A percentile compares a stretch with the other conserved stretches of the same genome.
Conservation (phyloP, 2,797 vertebrate genomes). For the Rhodeus uyekii region DNA sequence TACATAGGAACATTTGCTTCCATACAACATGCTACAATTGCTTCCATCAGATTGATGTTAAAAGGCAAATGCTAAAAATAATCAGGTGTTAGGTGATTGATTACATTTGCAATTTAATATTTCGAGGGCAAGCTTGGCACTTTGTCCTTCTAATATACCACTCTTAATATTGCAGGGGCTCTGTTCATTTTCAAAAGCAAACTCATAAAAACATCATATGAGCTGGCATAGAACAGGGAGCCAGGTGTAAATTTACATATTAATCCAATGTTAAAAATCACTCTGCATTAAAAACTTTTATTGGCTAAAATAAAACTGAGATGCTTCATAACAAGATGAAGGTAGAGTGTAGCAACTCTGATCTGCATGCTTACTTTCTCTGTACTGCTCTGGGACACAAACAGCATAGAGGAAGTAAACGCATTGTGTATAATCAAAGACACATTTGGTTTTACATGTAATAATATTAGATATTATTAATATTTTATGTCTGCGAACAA, state of each 20-base stretch:
- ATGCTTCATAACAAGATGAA: constrained; percentile 77
- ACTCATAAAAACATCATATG: constrained; percentile 81
- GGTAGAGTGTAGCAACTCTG: constrained; percentile 38
- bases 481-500: background rate
- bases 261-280: constrained; percentile 81
- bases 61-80: constrained; percentile 37
- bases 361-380: constrained; percentile 58
- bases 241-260: constrained; percentile 81
- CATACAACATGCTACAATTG: too few relatives aligned
- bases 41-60: constrained; percentile 32
- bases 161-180: constrained; percentile 70
- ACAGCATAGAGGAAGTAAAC: background rate
- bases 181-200: constrained; percentile 80
- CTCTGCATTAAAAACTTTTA: constrained; percentile 77
- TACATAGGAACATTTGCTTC: too few relatives aligned
- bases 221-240: constrained; percentile 71
- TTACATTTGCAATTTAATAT: constrained; percentile 55
- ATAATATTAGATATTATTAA: background rate
- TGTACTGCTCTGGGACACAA: constrained; percentile 40
- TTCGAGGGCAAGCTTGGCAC: constrained; percentile 63
- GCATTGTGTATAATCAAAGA: background rate
- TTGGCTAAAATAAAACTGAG: constrained; percentile 77
- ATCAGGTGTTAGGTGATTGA: constrained; percentile 46
- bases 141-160: constrained; percentile 67
- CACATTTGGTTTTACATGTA: background rate